Evolutionary conservation across 92 coral and sea anemone genomes (phyloP).

Genomic region (Porites rus): DNA sequence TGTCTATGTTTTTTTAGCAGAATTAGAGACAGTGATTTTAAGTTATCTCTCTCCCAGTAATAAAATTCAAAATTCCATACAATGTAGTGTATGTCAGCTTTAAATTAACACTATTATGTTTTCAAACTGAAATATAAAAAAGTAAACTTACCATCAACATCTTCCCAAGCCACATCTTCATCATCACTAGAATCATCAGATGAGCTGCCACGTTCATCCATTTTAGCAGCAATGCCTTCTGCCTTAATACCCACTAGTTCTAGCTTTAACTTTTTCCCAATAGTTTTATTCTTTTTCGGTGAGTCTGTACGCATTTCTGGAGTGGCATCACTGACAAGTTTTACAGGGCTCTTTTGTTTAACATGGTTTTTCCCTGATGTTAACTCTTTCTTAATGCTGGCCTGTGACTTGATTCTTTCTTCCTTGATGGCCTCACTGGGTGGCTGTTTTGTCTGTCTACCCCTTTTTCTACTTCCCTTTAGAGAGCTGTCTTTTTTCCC

Average conservation of each 20-base stretch:
- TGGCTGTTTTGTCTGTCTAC: neutral
- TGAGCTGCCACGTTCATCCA: neutral
- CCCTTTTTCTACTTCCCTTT: neutral
- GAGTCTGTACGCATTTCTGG: constrained; percentile 4
- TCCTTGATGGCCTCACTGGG: neutral
- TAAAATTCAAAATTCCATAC: no score
- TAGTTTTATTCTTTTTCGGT: constrained; percentile 21
- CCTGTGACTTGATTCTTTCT: neutral
- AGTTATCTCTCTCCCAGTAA: no score
- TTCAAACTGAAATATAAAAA: neutral
- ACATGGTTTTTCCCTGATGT: neutral
- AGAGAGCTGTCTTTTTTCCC: neutral
- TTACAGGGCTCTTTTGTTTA: constrained; percentile 21
- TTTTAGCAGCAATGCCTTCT: neutral
- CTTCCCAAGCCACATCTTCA: constrained; percentile 88
- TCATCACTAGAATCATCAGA: constrained; percentile 50
- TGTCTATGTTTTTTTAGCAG: no score
- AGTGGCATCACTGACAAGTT: neutral
- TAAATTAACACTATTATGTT: no score
- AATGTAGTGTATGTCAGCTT: no score
- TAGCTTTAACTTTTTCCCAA: constrained; percentile 16
- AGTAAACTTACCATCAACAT: constrained; percentile 74
- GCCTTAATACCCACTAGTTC: neutral
- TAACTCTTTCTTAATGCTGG: no score
- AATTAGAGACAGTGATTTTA: no score